phyloP scores from a whole-genome alignment of 2,113 vertebrate species.

The Varanus komodoensis region DNA sequence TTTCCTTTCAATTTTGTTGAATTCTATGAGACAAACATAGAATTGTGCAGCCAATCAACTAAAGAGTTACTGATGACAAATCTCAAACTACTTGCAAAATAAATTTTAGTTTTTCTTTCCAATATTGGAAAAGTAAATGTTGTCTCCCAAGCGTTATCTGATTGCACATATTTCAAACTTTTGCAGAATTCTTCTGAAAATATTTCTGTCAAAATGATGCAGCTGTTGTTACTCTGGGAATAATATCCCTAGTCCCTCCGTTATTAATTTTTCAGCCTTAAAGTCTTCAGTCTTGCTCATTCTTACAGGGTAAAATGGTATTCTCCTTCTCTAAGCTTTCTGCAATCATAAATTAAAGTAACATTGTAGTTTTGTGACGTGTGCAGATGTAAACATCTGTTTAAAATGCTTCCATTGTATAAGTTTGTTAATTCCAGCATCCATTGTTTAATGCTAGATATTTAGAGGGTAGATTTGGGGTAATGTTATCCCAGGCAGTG shows the following conservation, averaged over 20 bases:
- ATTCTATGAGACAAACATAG: background rate
- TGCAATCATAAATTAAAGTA: background rate
- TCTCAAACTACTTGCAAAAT: background rate
- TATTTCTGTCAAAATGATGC: conserved; percentile 58
- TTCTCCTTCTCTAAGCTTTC: background rate
- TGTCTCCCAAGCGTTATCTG: conserved; percentile 7
- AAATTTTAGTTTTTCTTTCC: background rate
- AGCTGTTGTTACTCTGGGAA: conserved; percentile 10
- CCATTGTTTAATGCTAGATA: background rate
- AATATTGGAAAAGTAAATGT: background rate
- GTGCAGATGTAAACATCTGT: background rate
- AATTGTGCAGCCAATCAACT: background rate
- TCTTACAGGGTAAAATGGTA: background rate
- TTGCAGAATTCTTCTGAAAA: conserved; percentile 78
- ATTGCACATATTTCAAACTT: conserved; percentile 40
- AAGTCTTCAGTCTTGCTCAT: background rate
- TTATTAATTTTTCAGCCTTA: background rate
- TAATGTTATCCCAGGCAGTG: background rate
- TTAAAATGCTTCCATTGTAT: background rate
- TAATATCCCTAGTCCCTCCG: conserved; percentile 25
- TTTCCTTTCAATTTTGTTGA: background rate
- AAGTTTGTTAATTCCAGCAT: background rate
- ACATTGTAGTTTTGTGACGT: background rate
- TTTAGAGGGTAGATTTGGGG: background rate
- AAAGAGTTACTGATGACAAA: background rate